Evolutionary conservation across 2,888 invertebrate genomes (phyloP), one percentile per base, ranked within the genome.

Genomic region (Mechanitis mazaeus): DNA sequence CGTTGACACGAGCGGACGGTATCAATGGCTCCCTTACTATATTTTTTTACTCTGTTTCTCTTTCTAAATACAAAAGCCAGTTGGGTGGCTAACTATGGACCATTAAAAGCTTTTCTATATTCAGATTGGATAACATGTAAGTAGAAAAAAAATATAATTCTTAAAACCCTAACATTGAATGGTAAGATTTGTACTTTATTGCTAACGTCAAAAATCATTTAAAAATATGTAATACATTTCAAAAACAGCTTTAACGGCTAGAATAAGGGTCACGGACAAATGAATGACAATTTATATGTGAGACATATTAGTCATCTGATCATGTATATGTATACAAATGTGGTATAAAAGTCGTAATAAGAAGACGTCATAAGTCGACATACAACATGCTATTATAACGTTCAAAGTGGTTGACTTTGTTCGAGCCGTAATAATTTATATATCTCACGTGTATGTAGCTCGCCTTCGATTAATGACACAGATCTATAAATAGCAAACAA

Each of bases 91-190:
- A 64, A 69, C 33, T 69, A 70, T 68, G 84, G 84, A n/a, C 76
- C 83, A 0, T 84, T 87, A 62, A 75, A 70, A 45, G 74, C 80
- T 0, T 55, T 85, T 12, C 67, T 88, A 35, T 86, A 87, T 64
- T 87, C 87, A 0, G 78, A 80, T 72, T 84, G 77, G 74, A 84
- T 88, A n/a, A 78, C 78, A 61, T 88, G 88, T 88, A 68, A 86
- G 88, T 86, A 65, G 50, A 31, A 50, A 50, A 4, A 35, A 59
- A 42, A 60, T 33, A 33, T 56, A 7, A 35, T 50, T 33, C 63
- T 64, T 53, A 53, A 28, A 45, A 60, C 5, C 42, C 2, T 9
- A 45, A 11, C 3, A n/a, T 11, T 9, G 4, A 5, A 33, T 55
- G 7, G 4, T 2, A 2, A 35, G 35, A 35, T 3, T 58, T 45